Evolutionary conservation across 1,140 invertebrate genomes (phyloP).

Genomic region (Hormaphis cornu): DNA sequence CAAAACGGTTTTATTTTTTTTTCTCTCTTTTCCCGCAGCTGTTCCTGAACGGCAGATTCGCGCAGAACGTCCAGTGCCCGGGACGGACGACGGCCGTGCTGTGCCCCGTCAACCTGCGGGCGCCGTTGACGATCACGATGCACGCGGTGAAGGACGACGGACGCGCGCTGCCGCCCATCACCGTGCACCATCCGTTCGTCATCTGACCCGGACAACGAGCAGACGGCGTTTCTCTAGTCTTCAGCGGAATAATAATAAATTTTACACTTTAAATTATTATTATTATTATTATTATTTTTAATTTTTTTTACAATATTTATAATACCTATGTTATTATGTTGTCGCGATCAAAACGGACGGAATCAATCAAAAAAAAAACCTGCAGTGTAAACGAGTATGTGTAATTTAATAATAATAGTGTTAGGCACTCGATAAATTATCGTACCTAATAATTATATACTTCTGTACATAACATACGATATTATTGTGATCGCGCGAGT

Average conservation of each 20-base stretch:
- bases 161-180: neutral
- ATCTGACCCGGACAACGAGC: neutral
- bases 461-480: too few species aligned
- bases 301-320: too few species aligned
- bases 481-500: too few species aligned
- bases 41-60: constrained; percentile 29
- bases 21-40: constrained; percentile 11
- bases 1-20: neutral
- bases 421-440: too few species aligned
- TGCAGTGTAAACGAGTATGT: too few species aligned
- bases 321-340: too few species aligned
- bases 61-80: constrained; percentile 23
- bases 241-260: neutral
- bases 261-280: constrained; percentile 29
- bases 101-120: constrained; percentile 33
- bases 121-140: constrained; percentile 29
- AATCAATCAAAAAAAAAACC: too few species aligned
- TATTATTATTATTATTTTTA: too few species aligned
- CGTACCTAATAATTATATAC: too few species aligned
- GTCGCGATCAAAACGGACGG: too few species aligned
- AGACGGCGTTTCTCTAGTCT: constrained; percentile 19
- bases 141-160: neutral
- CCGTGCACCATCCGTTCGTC: constrained; percentile 5
- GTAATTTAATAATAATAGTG: too few species aligned
- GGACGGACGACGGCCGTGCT: constrained; percentile 31